Percentiles rank a stretch among this genome's conserved stretches.
Conservation (phyloP, 2,888 invertebrate genomes). For the Epistrophe grossulariae region DNA sequence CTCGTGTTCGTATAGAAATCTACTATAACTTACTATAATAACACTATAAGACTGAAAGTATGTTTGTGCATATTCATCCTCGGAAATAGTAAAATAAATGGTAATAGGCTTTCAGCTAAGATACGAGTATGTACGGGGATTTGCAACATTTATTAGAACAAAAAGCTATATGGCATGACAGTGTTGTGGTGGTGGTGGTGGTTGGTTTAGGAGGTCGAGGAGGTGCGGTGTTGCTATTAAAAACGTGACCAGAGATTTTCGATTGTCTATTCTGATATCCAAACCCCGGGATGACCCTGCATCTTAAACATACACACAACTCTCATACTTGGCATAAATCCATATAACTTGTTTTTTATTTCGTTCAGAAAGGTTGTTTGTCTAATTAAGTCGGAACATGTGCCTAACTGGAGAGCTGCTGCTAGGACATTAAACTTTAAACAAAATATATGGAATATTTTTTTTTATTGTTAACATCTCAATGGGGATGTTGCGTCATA, state of each 20-base stretch:
- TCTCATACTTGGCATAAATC: constrained; percentile 33
- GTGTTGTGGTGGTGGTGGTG: background rate
- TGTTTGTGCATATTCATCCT: constrained; percentile 63
- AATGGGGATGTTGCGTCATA: constrained; percentile 14
- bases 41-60: background rate
- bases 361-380: constrained; percentile 17
- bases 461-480: background rate
- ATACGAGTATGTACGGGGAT: constrained; percentile 16
- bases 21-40: background rate
- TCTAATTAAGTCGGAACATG: constrained; percentile 47
- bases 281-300: constrained; percentile 46
- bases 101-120: constrained; percentile 52
- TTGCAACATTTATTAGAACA: constrained; percentile 52
- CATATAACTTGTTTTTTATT: background rate
- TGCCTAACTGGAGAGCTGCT: background rate
- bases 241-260: constrained; percentile 70
- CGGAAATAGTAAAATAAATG: constrained; percentile 64
- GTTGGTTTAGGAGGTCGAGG: background rate
- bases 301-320: background rate
- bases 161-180: constrained; percentile 8
- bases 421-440: constrained; percentile 6
- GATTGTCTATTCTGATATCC: constrained; percentile 53
- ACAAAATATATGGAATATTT: background rate
- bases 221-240: constrained; percentile 35
- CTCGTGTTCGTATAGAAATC: background rate